Conservation (phyloP, 2,797 vertebrate genomes). For the Pitangus sulphuratus region DNA sequence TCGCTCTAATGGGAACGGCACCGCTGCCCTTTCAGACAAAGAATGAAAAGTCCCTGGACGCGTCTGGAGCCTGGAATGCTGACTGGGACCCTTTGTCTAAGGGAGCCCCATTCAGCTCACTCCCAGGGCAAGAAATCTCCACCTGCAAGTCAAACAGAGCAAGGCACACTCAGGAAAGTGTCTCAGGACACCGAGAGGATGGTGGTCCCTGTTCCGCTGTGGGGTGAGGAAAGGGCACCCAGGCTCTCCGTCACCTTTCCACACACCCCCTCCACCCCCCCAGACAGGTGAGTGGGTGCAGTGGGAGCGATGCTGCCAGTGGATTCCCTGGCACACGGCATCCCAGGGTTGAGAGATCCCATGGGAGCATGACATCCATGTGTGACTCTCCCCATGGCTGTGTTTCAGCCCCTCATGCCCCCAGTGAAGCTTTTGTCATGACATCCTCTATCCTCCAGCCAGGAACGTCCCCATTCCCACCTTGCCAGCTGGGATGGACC, state of each 20-base stretch:
- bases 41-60: conserved; percentile 10
- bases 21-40: conserved; percentile 5
- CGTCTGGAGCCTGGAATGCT: conserved; percentile 31
- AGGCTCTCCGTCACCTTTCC: fast-evolving
- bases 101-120: conserved; percentile 64
- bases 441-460: background rate
- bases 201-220: fast-evolving
- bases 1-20: conserved; percentile 46
- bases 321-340: background rate
- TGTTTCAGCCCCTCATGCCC: fast-evolving
- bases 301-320: fast-evolving
- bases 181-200: fast-evolving
- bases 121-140: conserved; percentile 63
- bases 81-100: conserved; percentile 69
- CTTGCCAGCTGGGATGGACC: background rate
- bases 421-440: too few relatives aligned
- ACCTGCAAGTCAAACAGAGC: conserved; percentile 76
- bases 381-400: fast-evolving
- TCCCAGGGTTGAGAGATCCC: background rate
- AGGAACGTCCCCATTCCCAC: background rate
- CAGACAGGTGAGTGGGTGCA: fast-evolving
- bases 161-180: background rate
- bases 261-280: too few relatives aligned
- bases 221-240: background rate
- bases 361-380: fast-evolving